Percentiles rank a stretch among this genome's conserved stretches.
Conservation (phyloP, 2,888 invertebrate species). For the Hecatera dysodea region DNA sequence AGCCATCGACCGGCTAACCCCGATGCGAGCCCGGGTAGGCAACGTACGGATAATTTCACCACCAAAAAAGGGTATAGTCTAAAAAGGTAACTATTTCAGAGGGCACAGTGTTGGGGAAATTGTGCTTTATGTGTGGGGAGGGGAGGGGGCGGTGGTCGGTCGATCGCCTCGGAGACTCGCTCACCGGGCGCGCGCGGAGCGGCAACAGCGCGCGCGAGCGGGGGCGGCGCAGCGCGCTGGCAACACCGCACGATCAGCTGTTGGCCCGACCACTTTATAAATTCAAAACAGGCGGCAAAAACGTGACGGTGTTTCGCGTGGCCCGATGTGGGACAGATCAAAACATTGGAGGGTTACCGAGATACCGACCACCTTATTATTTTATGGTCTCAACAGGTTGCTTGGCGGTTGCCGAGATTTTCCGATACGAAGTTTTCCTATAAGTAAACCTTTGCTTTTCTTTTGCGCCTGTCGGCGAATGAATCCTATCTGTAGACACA, state of each 20-base stretch:
- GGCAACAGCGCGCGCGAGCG: conserved; percentile 81
- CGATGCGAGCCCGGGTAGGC: conserved; percentile 57
- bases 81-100: conserved; percentile 79
- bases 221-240: conserved; percentile 69
- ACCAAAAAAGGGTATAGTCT: conserved; percentile 69
- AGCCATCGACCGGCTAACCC: conserved; percentile 74
- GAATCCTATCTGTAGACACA: conserved; percentile 17
- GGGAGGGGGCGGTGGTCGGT: conserved; percentile 80
- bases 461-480: conserved; percentile 7
- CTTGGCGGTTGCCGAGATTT: conserved; percentile 39
- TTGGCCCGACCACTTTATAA: conserved; percentile 82
- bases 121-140: conserved; percentile 76
- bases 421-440: conserved; percentile 46
- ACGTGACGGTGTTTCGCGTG: conserved; percentile 77
- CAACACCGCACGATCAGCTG: conserved; percentile 87
- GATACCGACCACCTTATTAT: conserved; percentile 61
- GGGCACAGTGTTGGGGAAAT: conserved; percentile 76
- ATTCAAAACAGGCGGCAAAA: conserved; percentile 87
- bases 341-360: conserved; percentile 68
- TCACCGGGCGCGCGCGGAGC: conserved; percentile 72
- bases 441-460: conserved; percentile 39
- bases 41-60: conserved; percentile 59
- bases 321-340: conserved; percentile 74
- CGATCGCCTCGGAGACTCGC: conserved; percentile 82
- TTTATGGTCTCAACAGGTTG: conserved; percentile 68